Conservation (phyloP, 2,113 vertebrate genomes). For the Verasper variegatus region DNA sequence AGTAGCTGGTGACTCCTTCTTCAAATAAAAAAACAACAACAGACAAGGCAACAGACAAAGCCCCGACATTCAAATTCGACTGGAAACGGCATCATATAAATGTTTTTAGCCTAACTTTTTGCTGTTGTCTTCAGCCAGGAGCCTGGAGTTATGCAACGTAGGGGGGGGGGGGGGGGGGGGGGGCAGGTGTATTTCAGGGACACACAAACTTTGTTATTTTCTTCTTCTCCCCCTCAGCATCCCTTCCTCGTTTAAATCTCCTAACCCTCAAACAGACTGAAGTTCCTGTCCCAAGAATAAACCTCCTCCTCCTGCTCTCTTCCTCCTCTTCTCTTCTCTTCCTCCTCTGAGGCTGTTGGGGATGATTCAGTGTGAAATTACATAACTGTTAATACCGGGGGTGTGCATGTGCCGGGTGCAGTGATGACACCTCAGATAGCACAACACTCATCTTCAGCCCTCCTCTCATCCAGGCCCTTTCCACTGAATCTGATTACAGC, state of each 20-base stretch:
- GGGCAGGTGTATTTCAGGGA: neutral
- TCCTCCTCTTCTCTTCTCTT: neutral
- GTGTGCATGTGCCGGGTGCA: slow-evolving; percentile 21
- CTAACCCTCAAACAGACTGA: neutral
- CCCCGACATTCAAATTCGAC: too few species aligned
- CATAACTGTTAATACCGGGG: slow-evolving; percentile 11
- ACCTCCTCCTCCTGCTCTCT: neutral
- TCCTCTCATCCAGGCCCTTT: neutral
- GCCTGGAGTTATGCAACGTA: slow-evolving; percentile 52
- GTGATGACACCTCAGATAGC: slow-evolving; percentile 20
- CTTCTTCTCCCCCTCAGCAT: neutral
- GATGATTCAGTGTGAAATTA: slow-evolving; percentile 63
- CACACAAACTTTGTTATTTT: slow-evolving; percentile 38
- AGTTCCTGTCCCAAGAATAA: slow-evolving; percentile 1
- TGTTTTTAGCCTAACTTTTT: too few species aligned
- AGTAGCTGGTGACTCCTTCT: too few species aligned
- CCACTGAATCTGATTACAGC: neutral
- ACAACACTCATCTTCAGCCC: slow-evolving; percentile 2
- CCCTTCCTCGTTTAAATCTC: neutral
- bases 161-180: neutral
- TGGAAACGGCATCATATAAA: too few species aligned
- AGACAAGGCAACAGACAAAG: too few species aligned
- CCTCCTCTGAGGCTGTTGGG: slow-evolving; percentile 7
- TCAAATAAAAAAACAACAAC: too few species aligned
- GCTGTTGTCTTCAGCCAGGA: too few species aligned